Base-by-base conservation (phyloP, 2,113 vertebrate species). In the Fukomys damarensis region DNA sequence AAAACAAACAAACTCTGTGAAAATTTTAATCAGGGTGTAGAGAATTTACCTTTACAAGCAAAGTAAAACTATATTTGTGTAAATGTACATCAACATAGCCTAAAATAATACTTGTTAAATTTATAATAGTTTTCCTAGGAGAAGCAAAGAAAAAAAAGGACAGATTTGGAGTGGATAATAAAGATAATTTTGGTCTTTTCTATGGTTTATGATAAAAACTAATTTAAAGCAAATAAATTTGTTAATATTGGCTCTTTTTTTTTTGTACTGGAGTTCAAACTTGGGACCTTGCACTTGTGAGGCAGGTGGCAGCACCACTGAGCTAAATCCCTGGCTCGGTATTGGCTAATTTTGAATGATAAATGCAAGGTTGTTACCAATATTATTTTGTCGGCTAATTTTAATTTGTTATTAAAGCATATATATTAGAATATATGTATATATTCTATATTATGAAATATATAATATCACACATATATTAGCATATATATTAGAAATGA, bases 221-320 rank as follows among this genome's bases (percentile, higher is more conserved):
- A 82, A 86, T 68, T 91, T 93, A 89, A 66, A 68, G 26, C 10
- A 77, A 79, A 81, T 59, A 68, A n/a, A 58, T 79, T 54, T 85
- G 8, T 77, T 93, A 38, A 61, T 11, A 0, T 32, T 65, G 30
- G 4, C 49, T 86, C n/a, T n/a, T n/a, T n/a, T n/a, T n/a, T n/a
- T n/a, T n/a, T n/a, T n/a, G n/a, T n/a, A n/a, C n/a, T n/a, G n/a
- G n/a, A n/a, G n/a, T n/a, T n/a, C n/a, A n/a, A n/a, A n/a, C n/a
- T n/a, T n/a, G n/a, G n/a, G n/a, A n/a, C n/a, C n/a, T n/a, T n/a
- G n/a, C n/a, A n/a, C n/a, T n/a, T n/a, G n/a, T n/a, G n/a, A n/a
- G n/a, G n/a, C n/a, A n/a, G n/a, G n/a, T n/a, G n/a, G n/a, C n/a
- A n/a, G n/a, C n/a, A n/a, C n/a, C n/a, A n/a, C n/a, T n/a, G n/a